A percentile compares a stretch with the other conserved stretches of the same genome.
Conservation (phyloP, 2,888 invertebrate species). For the Anthophora plumipes region DNA sequence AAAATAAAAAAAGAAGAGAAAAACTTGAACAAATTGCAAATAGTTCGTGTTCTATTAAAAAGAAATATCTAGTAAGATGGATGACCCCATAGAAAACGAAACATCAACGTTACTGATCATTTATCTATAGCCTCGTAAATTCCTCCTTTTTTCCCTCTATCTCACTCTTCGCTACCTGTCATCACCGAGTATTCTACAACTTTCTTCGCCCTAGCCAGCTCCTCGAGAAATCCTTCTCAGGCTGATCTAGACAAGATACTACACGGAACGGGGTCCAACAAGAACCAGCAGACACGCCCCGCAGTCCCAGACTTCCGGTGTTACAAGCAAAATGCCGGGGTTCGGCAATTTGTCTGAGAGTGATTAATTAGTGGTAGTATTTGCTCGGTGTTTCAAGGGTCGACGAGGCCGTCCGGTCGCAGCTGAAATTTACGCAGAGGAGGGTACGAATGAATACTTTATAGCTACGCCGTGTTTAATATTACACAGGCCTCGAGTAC, state of each 20-base stretch:
- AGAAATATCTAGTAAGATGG: too few species aligned
- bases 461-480: constrained; percentile 36
- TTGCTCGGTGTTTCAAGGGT: constrained; percentile 37
- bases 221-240: constrained; percentile 47
- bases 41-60: too few species aligned
- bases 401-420: constrained; percentile 6
- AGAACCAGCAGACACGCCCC: constrained; percentile 61
- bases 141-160: neutral
- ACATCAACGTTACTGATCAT: too few species aligned
- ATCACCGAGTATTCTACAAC: neutral
- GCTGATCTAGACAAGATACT: constrained; percentile 59
- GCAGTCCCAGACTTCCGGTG: constrained; percentile 51
- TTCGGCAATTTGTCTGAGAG: constrained; percentile 78
- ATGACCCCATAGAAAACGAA: too few species aligned
- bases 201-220: constrained; percentile 19
- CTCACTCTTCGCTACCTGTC: neutral
- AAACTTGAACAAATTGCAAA: too few species aligned
- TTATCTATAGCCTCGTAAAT: neutral
- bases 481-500: neutral
- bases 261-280: constrained; percentile 48
- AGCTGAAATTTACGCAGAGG: constrained; percentile 47
- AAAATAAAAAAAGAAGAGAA: too few species aligned
- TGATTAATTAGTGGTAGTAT: constrained; percentile 78
- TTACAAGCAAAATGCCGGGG: constrained; percentile 68
- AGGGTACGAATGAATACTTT: constrained; percentile 52